phyloP scores from a whole-genome alignment of 2,888 invertebrate genomes.

The Plutella xylostella region DNA sequence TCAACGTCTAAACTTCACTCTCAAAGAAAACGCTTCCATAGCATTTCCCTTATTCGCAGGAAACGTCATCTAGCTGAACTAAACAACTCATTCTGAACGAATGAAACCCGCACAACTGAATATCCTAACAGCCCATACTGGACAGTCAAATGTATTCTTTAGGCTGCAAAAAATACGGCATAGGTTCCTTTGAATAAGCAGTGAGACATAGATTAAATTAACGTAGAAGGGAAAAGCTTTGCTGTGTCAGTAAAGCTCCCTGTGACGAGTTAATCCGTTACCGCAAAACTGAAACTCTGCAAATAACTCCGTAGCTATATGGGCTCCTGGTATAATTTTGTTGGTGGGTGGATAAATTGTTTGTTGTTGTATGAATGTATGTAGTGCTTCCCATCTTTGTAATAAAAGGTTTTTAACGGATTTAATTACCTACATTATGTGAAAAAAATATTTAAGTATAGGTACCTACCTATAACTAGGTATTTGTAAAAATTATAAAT shows the following conservation, averaged over 20 bases:
- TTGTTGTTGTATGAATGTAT: too few relatives aligned
- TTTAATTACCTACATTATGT: too few relatives aligned
- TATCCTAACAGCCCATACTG: slow-evolving; percentile 17
- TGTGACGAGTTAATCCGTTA: slow-evolving; percentile 47
- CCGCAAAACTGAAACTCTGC: slow-evolving; percentile 53
- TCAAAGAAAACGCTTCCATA: slow-evolving; percentile 32
- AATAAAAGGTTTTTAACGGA: too few relatives aligned
- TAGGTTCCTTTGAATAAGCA: slow-evolving; percentile 16
- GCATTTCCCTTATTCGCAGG: slow-evolving; percentile 36
- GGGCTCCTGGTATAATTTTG: slow-evolving; percentile 16
- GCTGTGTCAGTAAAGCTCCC: slow-evolving; percentile 43
- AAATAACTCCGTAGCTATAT: slow-evolving; percentile 31
- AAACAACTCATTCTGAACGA: slow-evolving; percentile 54
- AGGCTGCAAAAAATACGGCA: slow-evolving; percentile 16
- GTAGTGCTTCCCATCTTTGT: too few relatives aligned
- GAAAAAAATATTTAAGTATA: too few relatives aligned
- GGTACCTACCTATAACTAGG: too few relatives aligned
- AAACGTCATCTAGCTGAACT: slow-evolving; percentile 55
- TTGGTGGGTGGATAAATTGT: background rate
- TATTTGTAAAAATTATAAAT: too few relatives aligned
- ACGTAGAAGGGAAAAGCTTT: slow-evolving; percentile 23
- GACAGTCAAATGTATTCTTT: slow-evolving; percentile 22
- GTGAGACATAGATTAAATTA: slow-evolving; percentile 12
- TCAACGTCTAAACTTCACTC: too few relatives aligned
- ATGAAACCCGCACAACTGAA: slow-evolving; percentile 17